Evolutionary conservation across 2,797 vertebrate species (phyloP).

Genomic region (Leptoclinus maculatus): DNA sequence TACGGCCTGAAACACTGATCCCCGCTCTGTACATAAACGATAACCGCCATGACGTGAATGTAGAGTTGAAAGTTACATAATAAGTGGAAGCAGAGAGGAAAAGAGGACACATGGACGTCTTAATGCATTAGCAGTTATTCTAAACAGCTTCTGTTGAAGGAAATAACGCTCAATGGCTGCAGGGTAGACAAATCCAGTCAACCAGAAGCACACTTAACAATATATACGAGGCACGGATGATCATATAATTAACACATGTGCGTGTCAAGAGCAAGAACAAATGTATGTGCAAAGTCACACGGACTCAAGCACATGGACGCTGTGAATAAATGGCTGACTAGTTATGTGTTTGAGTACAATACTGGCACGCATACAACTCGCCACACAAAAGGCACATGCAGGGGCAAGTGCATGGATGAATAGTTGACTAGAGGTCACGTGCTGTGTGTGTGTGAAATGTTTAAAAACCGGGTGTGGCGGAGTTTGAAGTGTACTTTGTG

Average conservation of each 20-base stretch:
- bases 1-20: constrained; percentile 35
- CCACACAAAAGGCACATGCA: constrained; percentile 26
- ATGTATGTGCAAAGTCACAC: constrained; percentile 27
- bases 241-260: constrained; percentile 40
- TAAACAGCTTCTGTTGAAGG: neutral
- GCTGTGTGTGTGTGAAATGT: constrained; percentile 47
- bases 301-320: constrained; percentile 25
- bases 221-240: constrained; percentile 18
- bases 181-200: constrained; percentile 29
- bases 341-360: constrained; percentile 45
- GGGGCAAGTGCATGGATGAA: constrained; percentile 30
- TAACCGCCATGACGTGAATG: neutral
- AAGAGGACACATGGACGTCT: constrained; percentile 29
- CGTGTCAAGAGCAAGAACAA: constrained; percentile 32
- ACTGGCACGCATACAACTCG: constrained; percentile 29
- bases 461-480: constrained; percentile 60
- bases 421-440: constrained; percentile 55
- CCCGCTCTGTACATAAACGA: constrained; percentile 15
- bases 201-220: constrained; percentile 35
- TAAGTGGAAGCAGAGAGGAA: constrained; percentile 1
- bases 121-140: constrained; percentile 1
- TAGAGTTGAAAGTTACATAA: neutral
- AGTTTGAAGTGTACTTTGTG: constrained; percentile 48
- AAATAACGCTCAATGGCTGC: constrained; percentile 26
- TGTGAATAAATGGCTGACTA: constrained; percentile 52